Evolutionary conservation across 1,140 invertebrate genomes (phyloP).

Genomic region (Arctopsyche grandis): DNA sequence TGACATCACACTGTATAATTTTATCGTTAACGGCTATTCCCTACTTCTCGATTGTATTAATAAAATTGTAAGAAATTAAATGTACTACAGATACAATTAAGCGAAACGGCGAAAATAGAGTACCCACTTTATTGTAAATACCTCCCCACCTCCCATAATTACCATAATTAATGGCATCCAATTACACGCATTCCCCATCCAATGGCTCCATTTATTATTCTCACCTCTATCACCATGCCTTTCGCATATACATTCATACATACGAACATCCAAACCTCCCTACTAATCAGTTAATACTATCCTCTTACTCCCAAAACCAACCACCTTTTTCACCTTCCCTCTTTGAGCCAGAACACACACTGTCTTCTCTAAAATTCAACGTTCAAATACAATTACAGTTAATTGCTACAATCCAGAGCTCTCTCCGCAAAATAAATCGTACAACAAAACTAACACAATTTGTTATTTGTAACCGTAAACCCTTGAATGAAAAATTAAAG

Average conservation of each 20-base stretch:
- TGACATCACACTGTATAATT: too few relatives aligned
- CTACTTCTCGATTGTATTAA: not conserved
- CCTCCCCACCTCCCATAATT: constrained; percentile 14
- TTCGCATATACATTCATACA: not conserved
- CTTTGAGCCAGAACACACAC: not conserved
- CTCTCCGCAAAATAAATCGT: not conserved
- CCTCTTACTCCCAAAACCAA: not conserved
- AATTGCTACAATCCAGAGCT: not conserved
- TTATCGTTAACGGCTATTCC: too few relatives aligned
- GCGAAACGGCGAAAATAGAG: constrained; percentile 31
- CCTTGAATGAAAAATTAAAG: too few relatives aligned
- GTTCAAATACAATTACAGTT: constrained; percentile 8
- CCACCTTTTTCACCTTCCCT: not conserved
- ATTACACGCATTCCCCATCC: constrained; percentile 29
- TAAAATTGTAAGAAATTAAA: constrained; percentile 23
- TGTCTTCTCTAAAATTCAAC: not conserved
- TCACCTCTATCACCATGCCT: constrained; percentile 15
- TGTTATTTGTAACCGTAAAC: not conserved
- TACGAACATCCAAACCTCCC: too few relatives aligned
- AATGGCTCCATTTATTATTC: constrained; percentile 30
- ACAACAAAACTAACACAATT: not conserved
- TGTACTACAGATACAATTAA: constrained; percentile 3
- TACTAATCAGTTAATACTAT: constrained; percentile 22
- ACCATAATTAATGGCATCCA: constrained; percentile 32
- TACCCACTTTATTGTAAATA: not conserved